A percentile compares a stretch with the other conserved stretches of the same genome.
These are phyloP conservation scores for Alcis repandata DNA, from an alignment of 2,888 invertebrate species.

Conservation along the genomic window DNA sequence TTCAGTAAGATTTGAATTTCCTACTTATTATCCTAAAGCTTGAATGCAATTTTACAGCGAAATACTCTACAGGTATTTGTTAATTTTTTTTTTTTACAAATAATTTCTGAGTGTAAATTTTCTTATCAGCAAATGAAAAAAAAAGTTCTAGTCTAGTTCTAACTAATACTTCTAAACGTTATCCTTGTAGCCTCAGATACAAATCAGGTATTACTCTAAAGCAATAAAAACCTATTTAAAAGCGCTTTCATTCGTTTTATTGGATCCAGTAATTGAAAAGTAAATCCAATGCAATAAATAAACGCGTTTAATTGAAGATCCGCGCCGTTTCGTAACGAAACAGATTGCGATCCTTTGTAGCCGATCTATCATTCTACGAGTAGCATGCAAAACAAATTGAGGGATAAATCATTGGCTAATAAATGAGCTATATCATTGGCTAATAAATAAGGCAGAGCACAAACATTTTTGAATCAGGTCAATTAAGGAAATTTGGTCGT, in stretches of 20 bases:
- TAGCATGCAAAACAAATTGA: conserved; percentile 28
- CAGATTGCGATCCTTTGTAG: conserved; percentile 51
- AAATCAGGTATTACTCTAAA: conserved; percentile 19
- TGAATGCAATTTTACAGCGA: too few relatives aligned
- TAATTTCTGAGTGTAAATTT: too few relatives aligned
- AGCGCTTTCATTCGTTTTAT: conserved; percentile 31
- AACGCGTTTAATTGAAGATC: conserved; percentile 35
- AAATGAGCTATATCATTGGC: conserved; percentile 35
- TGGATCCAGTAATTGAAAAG: conserved; percentile 35
- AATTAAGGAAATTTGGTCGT: neutral
- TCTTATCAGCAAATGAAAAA: too few relatives aligned
- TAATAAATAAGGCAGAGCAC: conserved; percentile 29
- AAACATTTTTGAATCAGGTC: neutral
- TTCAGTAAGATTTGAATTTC: too few relatives aligned
- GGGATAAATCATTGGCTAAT: conserved; percentile 32
- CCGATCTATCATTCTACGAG: conserved; percentile 51
- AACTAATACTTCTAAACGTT: neutral
- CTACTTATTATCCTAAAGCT: too few relatives aligned
- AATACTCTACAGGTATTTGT: too few relatives aligned
- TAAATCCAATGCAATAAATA: conserved; percentile 36
- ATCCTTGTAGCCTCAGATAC: neutral
- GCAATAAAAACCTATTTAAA: conserved; percentile 27
- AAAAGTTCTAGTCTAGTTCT: neutral
- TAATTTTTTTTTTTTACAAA: too few relatives aligned
- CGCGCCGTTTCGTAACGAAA: conserved; percentile 41